Evolutionary conservation across 2,888 invertebrate species (phyloP).

Genomic region (Acleris sparsana): DNA sequence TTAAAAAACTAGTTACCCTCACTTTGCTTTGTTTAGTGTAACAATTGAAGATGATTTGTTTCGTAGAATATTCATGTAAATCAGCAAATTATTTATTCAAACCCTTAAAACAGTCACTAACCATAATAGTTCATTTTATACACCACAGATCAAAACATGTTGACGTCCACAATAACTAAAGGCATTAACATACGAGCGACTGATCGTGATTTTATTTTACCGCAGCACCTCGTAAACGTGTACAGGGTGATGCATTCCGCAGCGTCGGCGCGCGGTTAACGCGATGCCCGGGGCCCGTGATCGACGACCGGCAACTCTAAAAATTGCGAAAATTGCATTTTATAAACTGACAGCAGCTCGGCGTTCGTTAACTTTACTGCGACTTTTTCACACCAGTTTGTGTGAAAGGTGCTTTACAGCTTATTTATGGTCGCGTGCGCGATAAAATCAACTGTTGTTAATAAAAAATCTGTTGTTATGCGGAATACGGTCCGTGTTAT

Average conservation of each 20-base stretch:
- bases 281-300: conserved; percentile 19
- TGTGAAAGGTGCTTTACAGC: conserved; percentile 10
- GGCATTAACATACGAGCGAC: not conserved
- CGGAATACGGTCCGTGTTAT: not conserved
- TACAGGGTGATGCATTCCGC: conserved; percentile 21
- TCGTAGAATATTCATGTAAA: no score
- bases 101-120: not conserved
- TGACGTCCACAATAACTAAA: conserved; percentile 1
- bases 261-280: conserved; percentile 22
- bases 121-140: not conserved
- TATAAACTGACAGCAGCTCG: conserved; percentile 7
- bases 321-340: conserved; percentile 27
- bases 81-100: no score
- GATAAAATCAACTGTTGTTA: conserved; percentile 3
- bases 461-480: not conserved
- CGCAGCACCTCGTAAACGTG: not conserved
- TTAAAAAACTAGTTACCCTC: no score
- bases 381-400: conserved; percentile 11
- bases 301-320: conserved; percentile 24
- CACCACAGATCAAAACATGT: not conserved
- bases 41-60: no score
- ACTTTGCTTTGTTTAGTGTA: no score
- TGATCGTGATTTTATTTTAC: not conserved
- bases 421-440: conserved; percentile 3
- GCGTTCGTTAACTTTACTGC: conserved; percentile 10